Conservation (phyloP, 2,888 invertebrate genomes). For the Oxycera nigricornis region DNA sequence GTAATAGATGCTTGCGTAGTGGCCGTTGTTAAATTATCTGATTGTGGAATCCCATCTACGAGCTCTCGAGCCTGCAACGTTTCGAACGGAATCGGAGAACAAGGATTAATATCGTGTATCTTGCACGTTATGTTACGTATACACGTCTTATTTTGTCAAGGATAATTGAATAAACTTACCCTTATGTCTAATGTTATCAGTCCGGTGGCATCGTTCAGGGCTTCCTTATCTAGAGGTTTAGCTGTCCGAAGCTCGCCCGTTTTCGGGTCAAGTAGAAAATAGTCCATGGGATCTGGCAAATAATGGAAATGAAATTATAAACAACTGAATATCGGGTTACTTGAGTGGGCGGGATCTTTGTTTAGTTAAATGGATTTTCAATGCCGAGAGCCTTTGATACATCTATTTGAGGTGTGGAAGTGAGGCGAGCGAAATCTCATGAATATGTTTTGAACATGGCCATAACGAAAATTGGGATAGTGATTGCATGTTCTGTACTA, state of each 20-base stretch:
- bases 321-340: not conserved
- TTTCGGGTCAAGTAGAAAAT: slow-evolving; percentile 79
- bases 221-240: slow-evolving; percentile 84
- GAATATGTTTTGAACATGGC: no score
- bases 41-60: slow-evolving; percentile 73
- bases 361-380: no score
- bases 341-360: no score
- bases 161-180: slow-evolving; percentile 61
- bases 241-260: slow-evolving; percentile 85
- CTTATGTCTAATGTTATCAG: slow-evolving; percentile 78
- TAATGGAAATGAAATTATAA: not conserved
- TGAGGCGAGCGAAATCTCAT: no score
- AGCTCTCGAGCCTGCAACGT: slow-evolving; percentile 76
- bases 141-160: not conserved
- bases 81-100: not conserved
- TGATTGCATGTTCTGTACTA: no score
- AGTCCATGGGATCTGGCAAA: slow-evolving; percentile 80
- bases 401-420: no score
- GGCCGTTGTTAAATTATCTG: slow-evolving; percentile 73
- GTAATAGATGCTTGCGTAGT: slow-evolving; percentile 80
- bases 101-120: no score
- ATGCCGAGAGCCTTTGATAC: no score
- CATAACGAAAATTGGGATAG: no score
- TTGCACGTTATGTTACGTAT: slow-evolving; percentile 38
- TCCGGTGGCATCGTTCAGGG: slow-evolving; percentile 79